Evolutionary conservation across 2,888 invertebrate species (phyloP), one percentile per base, ranked within the genome.

Genomic region (Alentia gelatinosa): DNA sequence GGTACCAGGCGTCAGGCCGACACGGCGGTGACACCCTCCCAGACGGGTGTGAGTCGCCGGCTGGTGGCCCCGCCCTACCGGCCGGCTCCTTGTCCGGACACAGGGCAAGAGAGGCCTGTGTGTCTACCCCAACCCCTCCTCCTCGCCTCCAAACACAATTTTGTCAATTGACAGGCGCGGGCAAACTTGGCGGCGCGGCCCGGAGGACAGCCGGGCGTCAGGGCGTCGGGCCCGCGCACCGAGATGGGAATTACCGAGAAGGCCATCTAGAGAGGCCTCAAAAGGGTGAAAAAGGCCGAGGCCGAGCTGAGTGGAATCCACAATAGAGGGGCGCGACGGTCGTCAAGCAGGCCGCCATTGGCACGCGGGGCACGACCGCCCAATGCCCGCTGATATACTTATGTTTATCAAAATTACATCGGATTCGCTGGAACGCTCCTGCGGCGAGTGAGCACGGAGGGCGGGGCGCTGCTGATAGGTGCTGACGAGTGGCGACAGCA

Each of bases 391-490:
- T 86, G 86, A 86, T 86, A 86, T 33, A 86, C 86, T 86, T 50
- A 50, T 86, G 86, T 50, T 86, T 86, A 86, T 86, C 86, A 86
- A 86, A 86, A 86, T 86, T 86, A 86, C 86, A 86, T 86, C 42
- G 86, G 86, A 47, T 86, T 47, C 79, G 37, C 79, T 37, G 39
- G 79, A 39, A 19, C 26, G 79, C 79, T 79, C 79, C 35, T 19
- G 79, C 5, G 79, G 79, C 79, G 39, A 5, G 15, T 12, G 19
- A 19, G 63, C 23, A 26, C n/a, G 63, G 63, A 26, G 63, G 15
- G 63, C 79, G 79, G 37, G 35, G 23, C 74, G 26, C 30, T 33
- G 74, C 12, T 74, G 26, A 33, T 26, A 33, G 33, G 74, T 26
- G 33, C 26, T 26, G 74, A 3, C 74, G 79, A 79, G 79, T 37